Conservation (phyloP, 2,888 invertebrate genomes). For the Selenia dentaria region DNA sequence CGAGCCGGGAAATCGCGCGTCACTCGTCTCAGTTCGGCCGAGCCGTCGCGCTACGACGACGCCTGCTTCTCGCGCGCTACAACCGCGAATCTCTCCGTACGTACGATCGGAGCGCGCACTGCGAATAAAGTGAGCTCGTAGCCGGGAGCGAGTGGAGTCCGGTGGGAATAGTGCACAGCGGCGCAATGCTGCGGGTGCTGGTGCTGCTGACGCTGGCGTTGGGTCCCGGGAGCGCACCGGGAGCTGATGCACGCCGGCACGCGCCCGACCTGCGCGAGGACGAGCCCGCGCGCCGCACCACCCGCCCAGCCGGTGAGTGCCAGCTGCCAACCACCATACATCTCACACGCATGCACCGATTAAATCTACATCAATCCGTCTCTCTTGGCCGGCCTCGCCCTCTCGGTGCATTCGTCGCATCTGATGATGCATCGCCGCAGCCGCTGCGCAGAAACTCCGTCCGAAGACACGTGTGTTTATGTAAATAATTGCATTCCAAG, state of each 20-base stretch:
- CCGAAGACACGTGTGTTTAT: constrained; percentile 59
- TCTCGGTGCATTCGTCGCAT: constrained; percentile 19
- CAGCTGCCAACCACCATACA: constrained; percentile 8
- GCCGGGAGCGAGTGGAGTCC: constrained; percentile 62
- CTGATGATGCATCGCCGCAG: constrained; percentile 6
- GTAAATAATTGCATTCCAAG: constrained; percentile 67
- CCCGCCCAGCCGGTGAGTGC: constrained; percentile 88
- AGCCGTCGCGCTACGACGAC: constrained; percentile 76
- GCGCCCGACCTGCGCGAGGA: constrained; percentile 55
- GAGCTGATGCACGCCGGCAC: constrained; percentile 86
- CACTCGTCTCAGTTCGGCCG: constrained; percentile 77
- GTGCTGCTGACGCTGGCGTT: constrained; percentile 65
- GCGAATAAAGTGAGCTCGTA: constrained; percentile 80
- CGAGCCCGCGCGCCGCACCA: constrained; percentile 80
- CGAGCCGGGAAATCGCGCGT: constrained; percentile 78
- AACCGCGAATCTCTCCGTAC: constrained; percentile 59
- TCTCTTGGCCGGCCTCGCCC: constrained; percentile 20
- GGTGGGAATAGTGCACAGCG: constrained; percentile 58
- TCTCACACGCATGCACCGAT: constrained; percentile 53
- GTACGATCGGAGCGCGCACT: constrained; percentile 59
- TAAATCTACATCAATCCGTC: constrained; percentile 48
- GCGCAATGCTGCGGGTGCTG: constrained; percentile 72
- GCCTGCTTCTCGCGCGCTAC: constrained; percentile 62
- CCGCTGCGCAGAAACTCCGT: constrained; percentile 28
- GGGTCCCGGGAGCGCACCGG: constrained; percentile 58